Base-by-base conservation (phyloP, 2,888 invertebrate species). In the Drosophila melanosoma region DNA sequence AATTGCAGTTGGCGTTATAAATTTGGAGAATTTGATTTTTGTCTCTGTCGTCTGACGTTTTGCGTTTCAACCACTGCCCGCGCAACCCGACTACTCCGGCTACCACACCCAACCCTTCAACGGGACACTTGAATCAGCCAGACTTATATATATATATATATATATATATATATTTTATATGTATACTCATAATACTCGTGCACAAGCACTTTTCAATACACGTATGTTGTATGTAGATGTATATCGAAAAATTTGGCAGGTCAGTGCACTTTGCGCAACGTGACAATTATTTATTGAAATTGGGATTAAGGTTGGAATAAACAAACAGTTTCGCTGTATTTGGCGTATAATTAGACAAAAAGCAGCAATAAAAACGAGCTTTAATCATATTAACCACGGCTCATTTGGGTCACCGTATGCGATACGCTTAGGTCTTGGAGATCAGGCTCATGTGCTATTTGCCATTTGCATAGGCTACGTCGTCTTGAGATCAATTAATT, bases 361-460 rank as follows among this genome's bases (percentile, higher is more conserved):
- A 45, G 69, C 77, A 62, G 60, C 89, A 87, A 87, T 84, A 89
- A 89, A 82, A 73, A 76, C 82, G 57, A 66, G 69, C 74, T 82
- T 81, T 85, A 89, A 86, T 86, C 85, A 80, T 77, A 82, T 89
- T 86, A 71, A 76, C 60, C 82, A 86, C 83, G 89, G 90, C 89
- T 86, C 85, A 84, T 89, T 85, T 76, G 57, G 81, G 73, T 75
- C 87, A 79, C 76, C 45, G 61, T 65, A 32, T 11, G 84, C 83
- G 82, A 89, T 89, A 89, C 80, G 77, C 71, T 71, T 52, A 49
- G 76, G 61, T 71, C 54, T 54, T 64, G 57, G 51, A 79, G 79
- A 81, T 74, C 71, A 70, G 68, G 71, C 63, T 74, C 69, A 61
- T 64, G 71, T 58, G 64, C 70, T 29, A 53, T 38, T 35, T 48